Base-by-base conservation (phyloP, 2,888 invertebrate genomes). In the Tetragonula carbonaria region DNA sequence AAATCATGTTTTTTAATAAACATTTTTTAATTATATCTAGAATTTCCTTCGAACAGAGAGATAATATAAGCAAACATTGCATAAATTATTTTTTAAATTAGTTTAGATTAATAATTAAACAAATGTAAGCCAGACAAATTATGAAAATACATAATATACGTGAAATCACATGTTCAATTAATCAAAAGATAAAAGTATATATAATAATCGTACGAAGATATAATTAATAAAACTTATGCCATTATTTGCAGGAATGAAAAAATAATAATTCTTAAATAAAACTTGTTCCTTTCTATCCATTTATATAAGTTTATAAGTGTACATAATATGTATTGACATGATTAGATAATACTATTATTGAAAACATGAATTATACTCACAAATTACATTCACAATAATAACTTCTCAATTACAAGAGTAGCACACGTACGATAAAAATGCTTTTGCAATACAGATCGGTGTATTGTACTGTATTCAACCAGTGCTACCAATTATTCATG, bases 341-440 rank as follows among this genome's bases (percentile, higher is more conserved):
- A 71, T 53, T 74, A 50, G 3, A 57, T 73, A 82, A 50, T 23
- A 55, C 13, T 53, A 28, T 33, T 71, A 78, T 38, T 51, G 53
- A 38, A 74, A 53, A 62, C 8, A 59, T n/a, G 11, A 84, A 78
- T 82, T 66, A 77, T 78, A 84, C 84, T 84, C 50, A 84, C 84
- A 82, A 82, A 82, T 82, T 78, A 50, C 65, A 82, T 5, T 63
- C 11, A 74, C 77, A 74, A 50, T 67, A 63, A 70, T 70, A 84
- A 77, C 63, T 68, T 63, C 45, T 73, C 63, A 81, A 76, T 76
- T 68, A 73, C 55, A 68, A 81, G 67, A 83, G 51, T 63, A 57
- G 51, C 71, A 57, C 62, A 76, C 57, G 38, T 73, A 76, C 62
- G 67, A 79, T 82, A 76, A 81, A 82, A 82, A 81, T 82, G 68